Evolutionary conservation across 2,888 invertebrate species (phyloP), one percentile per base, ranked within the genome.

Genomic region (Lumbricus terrestris): DNA sequence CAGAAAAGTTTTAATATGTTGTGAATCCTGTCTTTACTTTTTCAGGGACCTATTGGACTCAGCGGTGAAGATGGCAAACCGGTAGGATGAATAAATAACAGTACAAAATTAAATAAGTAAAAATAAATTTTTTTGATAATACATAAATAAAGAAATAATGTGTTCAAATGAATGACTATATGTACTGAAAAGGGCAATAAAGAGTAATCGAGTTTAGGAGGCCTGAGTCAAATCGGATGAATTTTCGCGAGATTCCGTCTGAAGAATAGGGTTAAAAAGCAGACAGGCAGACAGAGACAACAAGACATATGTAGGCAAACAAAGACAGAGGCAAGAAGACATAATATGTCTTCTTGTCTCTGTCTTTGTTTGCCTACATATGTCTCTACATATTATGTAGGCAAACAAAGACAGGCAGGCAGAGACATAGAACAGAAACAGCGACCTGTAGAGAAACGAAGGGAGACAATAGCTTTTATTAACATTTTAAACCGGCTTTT

Each of bases 21-120:
- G 69, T 69, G n/a, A 69, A 88, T 37, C 4, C 34, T 29, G 11
- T 33, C 29, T 33, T 42, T 88, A n/a, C 38, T 82, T 82, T 83
- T 69, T 38, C 40, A 89, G 89, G 89, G 89, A 35, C 89, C 89
- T 16, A 82, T 35, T 34, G 89, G 89, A 82, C 40, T 89, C 23
- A 23, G 37, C 37, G 89, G 89, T 20, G 89, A 89, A 20, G 69
- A 82, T 33, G 89, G 89, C 33, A 40, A 82, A 89, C 89, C 35
- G 89, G 89, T 89, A 20, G n/a, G 11, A 29, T n/a, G 6, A n/a
- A 69, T 69, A 69, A n/a, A 1, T 1, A 47, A n/a, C n/a, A n/a
- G n/a, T n/a, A n/a, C n/a, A n/a, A n/a, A n/a, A n/a, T n/a, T n/a
- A n/a, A n/a, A 40, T 40, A 40, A 40, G 16, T 40, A 47, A 47